Evolutionary conservation across 2,797 vertebrate species (phyloP).

Genomic region (Tragelaphus oryx): DNA sequence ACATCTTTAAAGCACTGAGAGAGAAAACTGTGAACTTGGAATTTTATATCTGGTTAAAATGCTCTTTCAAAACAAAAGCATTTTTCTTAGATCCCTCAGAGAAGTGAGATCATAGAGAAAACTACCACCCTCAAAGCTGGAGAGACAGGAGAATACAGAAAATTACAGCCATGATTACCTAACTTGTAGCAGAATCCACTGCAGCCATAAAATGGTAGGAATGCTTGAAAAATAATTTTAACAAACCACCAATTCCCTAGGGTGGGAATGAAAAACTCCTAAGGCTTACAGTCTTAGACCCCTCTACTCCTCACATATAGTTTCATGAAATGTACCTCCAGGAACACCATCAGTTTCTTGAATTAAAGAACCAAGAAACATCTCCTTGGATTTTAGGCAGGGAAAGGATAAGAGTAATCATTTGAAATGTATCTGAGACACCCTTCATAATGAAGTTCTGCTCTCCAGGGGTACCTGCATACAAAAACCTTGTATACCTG

Average conservation of each 20-base stretch:
- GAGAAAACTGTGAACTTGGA: slow-evolving; percentile 42
- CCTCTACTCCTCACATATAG: not conserved
- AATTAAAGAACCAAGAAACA: not conserved
- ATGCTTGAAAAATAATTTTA: not conserved
- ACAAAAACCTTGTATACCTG: not conserved
- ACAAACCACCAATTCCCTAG: not conserved
- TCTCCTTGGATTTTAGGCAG: not conserved
- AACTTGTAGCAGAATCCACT: not conserved
- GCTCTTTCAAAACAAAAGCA: slow-evolving; percentile 33
- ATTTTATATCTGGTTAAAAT: slow-evolving; percentile 48
- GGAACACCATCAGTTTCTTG: not conserved
- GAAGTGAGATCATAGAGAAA: not conserved
- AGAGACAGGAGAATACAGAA: not conserved
- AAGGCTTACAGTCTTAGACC: not conserved
- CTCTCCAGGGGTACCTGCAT: not conserved
- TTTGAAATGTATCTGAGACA: not conserved
- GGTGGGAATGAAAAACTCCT: not conserved
- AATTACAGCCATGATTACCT: not conserved
- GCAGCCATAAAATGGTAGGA: not conserved
- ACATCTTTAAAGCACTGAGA: not conserved
- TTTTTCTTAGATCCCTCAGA: not conserved
- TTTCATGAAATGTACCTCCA: not conserved
- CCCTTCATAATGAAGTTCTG: not conserved
- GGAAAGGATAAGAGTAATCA: not conserved
- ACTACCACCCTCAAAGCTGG: not conserved